Evolutionary conservation across 2,113 vertebrate genomes (phyloP).

Genomic region (Thryonomys swinderianus): DNA sequence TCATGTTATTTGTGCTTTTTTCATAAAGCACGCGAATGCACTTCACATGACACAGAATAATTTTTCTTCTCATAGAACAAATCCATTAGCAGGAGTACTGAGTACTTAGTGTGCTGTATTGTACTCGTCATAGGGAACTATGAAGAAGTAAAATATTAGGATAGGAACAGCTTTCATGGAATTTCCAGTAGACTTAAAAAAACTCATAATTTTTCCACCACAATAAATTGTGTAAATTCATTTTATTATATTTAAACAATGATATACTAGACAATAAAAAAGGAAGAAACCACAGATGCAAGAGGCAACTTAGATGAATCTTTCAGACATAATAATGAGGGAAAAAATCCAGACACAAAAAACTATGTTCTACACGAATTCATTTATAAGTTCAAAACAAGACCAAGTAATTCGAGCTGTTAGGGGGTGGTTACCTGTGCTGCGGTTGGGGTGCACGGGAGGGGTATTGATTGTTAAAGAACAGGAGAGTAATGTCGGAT

Average conservation of each 20-base stretch:
- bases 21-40: slow-evolving; percentile 25
- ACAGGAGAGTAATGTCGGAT: too few species aligned
- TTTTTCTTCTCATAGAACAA: slow-evolving; percentile 37
- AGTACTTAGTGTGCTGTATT: background rate
- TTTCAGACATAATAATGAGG: background rate
- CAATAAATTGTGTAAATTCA: background rate
- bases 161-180: background rate
- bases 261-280: background rate
- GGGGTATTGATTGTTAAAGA: background rate
- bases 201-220: background rate
- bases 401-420: background rate
- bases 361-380: background rate
- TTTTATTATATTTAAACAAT: background rate
- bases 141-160: background rate
- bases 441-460: background rate
- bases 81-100: background rate
- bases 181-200: background rate
- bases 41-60: slow-evolving; percentile 10
- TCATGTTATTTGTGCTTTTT: slow-evolving; percentile 56
- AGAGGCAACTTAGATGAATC: background rate
- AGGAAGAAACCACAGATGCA: background rate
- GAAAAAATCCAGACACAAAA: slow-evolving; percentile 18
- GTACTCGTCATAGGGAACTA: background rate
- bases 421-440: background rate
- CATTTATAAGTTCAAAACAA: slow-evolving; percentile 18